Base-by-base conservation (phyloP, 2,113 vertebrate species). In the Planiliza haematocheilus region DNA sequence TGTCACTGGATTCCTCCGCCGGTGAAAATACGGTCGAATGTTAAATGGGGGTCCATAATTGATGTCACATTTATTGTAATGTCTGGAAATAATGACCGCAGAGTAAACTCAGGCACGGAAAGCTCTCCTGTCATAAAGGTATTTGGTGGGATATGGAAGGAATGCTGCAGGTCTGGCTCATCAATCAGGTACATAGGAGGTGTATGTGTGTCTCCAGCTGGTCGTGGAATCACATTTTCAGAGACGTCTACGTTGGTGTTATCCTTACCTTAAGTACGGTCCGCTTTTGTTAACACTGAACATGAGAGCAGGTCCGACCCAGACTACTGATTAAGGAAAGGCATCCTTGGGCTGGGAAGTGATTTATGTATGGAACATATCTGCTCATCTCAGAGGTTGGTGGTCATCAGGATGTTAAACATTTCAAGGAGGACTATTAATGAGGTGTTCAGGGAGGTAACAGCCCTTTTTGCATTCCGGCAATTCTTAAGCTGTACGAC, bases 51-150 rank as follows among this genome's bases (percentile, higher is more conserved):
- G 43, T 37, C 43, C 75, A 88, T 91, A 84, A 89, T 89, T 91
- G 87, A 89, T 81, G 67, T 72, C 57, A 83, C 74, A 69, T 91
- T 85, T 81, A 76, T 41, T 75, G 62, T 72, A 74, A 74, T 82
- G 76, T 75, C 77, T 79, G 70, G 80, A 85, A 89, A 82, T 70
- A 70, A 74, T 83, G 74, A 70, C 71, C 57, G 76, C 45, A 66
- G 79, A 88, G 88, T 87, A 90, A 92, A 94, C 87, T 85, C 81
- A 91, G 91, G 69, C 89, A 92, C 66, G 86, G 88, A 91, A 92
- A 81, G 76, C 62, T 55, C 49, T 81, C 69, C 70, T 73, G 86
- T 79, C 81, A 74, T 45, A 16, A 16, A 21, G 75, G 69, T 80
- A 78, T 89, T 84, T 82, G 73, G 42, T 67, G 58, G 60, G 74